A percentile compares a stretch with the other conserved stretches of the same genome.
Evolutionary conservation across 2,797 vertebrate genomes (phyloP).

Genomic region (Hemitrygon akajei): DNA sequence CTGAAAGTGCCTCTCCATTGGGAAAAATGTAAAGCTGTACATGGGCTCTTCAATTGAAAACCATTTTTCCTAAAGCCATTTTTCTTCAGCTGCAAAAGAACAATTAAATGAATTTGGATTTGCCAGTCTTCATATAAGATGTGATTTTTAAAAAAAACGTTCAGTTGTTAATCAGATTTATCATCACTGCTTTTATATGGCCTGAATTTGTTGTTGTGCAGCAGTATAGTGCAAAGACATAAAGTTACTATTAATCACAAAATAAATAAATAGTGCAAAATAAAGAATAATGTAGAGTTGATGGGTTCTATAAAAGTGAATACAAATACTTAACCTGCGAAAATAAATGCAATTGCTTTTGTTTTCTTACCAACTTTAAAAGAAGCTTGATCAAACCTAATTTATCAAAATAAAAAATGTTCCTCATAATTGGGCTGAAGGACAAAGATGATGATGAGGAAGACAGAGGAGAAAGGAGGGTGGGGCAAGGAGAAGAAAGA

Average conservation of each 20-base stretch:
- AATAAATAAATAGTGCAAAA: no score
- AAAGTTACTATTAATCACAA: no score
- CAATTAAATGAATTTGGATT: background rate
- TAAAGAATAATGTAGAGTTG: no score
- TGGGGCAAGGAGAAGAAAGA: background rate
- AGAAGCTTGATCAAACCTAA: background rate
- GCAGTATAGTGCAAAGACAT: no score
- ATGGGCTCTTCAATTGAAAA: slow-evolving; percentile 72
- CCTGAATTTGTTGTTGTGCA: no score
- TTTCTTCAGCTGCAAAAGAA: slow-evolving; percentile 74
- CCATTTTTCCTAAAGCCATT: slow-evolving; percentile 86
- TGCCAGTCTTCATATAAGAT: background rate
- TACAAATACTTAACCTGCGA: background rate
- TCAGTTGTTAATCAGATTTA: no score
- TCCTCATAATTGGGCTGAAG: background rate
- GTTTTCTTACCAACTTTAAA: background rate
- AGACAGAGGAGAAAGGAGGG: background rate
- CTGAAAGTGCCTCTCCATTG: slow-evolving; percentile 89
- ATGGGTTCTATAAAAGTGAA: background rate
- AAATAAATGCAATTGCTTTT: background rate
- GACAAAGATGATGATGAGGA: background rate
- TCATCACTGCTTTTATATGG: no score
- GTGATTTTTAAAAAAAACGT: background rate
- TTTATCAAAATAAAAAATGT: background rate
- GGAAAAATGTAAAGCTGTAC: slow-evolving; percentile 78